phyloP scores from a whole-genome alignment of 2,888 invertebrate species.

The Holacanthella duospinosa region DNA sequence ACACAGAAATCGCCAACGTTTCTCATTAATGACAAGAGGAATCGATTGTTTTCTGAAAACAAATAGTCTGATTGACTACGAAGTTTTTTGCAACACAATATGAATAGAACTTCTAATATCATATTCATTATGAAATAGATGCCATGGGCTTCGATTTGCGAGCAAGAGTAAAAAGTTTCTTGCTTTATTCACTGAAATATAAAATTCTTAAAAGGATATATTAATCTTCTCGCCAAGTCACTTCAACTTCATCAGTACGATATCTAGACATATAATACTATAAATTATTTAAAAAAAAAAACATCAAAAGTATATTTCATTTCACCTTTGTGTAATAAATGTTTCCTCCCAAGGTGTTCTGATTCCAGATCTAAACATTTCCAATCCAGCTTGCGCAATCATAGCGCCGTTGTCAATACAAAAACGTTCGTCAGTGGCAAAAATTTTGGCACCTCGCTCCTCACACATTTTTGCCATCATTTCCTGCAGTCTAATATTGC shows the following conservation, averaged over 20 bases:
- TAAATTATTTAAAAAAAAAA: slow-evolving; percentile 1
- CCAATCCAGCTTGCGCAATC: slow-evolving; percentile 94
- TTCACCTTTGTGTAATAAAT: slow-evolving; percentile 76
- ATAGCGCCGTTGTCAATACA: slow-evolving; percentile 99
- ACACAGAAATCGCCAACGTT: too few relatives aligned
- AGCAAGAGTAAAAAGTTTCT: too few relatives aligned
- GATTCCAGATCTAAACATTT: slow-evolving; percentile 66
- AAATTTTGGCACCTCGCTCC: slow-evolving; percentile 76
- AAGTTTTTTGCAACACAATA: too few relatives aligned
- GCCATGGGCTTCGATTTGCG: too few relatives aligned
- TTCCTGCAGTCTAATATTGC: slow-evolving; percentile 84
- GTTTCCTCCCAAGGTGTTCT: slow-evolving; percentile 69
- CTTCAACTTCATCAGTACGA: slow-evolving; percentile 76
- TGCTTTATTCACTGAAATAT: too few relatives aligned
- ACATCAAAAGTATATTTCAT: background rate
- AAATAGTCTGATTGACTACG: too few relatives aligned
- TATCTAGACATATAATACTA: slow-evolving; percentile 40
- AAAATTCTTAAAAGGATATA: background rate
- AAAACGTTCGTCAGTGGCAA: slow-evolving; percentile 94
- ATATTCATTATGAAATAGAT: too few relatives aligned
- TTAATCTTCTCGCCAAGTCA: slow-evolving; percentile 58
- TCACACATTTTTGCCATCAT: slow-evolving; percentile 94
- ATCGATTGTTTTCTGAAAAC: too few relatives aligned
- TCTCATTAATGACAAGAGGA: too few relatives aligned
- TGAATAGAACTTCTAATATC: too few relatives aligned